Base-by-base conservation (phyloP, 2,797 vertebrate genomes). In the Austrolebias charrua region DNA sequence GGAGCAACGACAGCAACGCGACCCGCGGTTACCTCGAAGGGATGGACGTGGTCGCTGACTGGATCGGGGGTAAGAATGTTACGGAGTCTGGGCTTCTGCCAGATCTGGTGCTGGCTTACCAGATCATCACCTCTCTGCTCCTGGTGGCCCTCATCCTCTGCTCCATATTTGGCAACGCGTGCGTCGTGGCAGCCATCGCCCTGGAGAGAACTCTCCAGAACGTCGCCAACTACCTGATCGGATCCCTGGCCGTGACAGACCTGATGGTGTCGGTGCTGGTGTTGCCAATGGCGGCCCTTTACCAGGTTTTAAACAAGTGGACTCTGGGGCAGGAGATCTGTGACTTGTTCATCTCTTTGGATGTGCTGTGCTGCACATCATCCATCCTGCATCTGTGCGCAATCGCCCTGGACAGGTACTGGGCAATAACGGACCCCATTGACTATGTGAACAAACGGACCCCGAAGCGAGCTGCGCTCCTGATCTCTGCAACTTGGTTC, bases 271-370 rank as follows among this genome's bases (percentile, higher is more conserved):
- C 97, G 38, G 96, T 99, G 56, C 89, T 99, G 79, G 97, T 99
- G 71, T 83, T 99, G 81, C 97, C 97, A 63, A 98, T 99, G 97
- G 97, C 97, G 28, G 96, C 96, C 52, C 92, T 98, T 38, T 96
- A 99, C 87, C 97, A 99, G 88, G 96, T 99, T 71, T 88, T 99
- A 86, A 96, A 97, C 89, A 97, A 96, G 87, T 99, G 97, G 97
- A 98, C 97, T 1, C 91, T 99, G 67, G 97, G 96, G 2, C 97
- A 98, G 86, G 94, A 92, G 80, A 94, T 94, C 61, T 99, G 97
- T 75, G 97, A 98, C 78, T 89, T 99, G 69, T 99, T 99, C 82
- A 98, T 97, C 69, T 95, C 97, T 4, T 90, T 98, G 82, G 97
- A 98, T 79, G 96, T 99, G 76, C 85, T 99, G 76, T 99, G 97